Conservation (phyloP, 1,140 invertebrate genomes). For the Eurosta solidaginis region DNA sequence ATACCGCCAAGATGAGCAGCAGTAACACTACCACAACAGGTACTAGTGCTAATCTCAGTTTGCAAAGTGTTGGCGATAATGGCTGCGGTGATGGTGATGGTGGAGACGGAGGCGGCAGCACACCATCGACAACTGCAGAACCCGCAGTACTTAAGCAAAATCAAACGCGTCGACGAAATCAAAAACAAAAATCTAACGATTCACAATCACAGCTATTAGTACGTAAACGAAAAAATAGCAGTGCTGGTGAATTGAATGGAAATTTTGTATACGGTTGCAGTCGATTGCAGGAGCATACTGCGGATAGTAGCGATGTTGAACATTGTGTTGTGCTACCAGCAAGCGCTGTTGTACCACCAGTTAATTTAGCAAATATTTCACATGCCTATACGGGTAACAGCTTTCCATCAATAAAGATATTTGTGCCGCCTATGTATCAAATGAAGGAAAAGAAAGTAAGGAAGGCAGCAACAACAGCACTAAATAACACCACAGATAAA, state of each 20-base stretch:
- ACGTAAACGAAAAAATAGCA: not conserved
- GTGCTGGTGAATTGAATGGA: not conserved
- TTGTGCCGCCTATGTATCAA: not conserved
- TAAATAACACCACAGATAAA: not conserved
- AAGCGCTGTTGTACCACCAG: constrained; percentile 1
- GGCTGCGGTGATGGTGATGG: not conserved
- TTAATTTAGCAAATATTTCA: not conserved
- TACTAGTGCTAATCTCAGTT: not conserved
- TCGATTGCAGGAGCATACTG: not conserved
- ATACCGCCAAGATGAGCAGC: not conserved
- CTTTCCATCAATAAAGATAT: not conserved
- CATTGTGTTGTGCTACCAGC: not conserved
- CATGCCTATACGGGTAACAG: not conserved
- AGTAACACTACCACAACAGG: too few relatives aligned
- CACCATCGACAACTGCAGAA: constrained; percentile 6
- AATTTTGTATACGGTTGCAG: not conserved
- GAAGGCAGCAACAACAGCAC: not conserved
- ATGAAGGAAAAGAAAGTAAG: not conserved
- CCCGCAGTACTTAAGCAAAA: not conserved
- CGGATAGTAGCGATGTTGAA: not conserved
- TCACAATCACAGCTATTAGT: not conserved
- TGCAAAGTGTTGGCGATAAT: too few relatives aligned
- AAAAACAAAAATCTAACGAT: not conserved
- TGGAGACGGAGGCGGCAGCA: not conserved
- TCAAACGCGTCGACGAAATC: not conserved